A percentile compares a stretch with the other conserved stretches of the same genome.
Evolutionary conservation across 2,113 vertebrate species (phyloP).

Genomic region (Festucalex cinctus): DNA sequence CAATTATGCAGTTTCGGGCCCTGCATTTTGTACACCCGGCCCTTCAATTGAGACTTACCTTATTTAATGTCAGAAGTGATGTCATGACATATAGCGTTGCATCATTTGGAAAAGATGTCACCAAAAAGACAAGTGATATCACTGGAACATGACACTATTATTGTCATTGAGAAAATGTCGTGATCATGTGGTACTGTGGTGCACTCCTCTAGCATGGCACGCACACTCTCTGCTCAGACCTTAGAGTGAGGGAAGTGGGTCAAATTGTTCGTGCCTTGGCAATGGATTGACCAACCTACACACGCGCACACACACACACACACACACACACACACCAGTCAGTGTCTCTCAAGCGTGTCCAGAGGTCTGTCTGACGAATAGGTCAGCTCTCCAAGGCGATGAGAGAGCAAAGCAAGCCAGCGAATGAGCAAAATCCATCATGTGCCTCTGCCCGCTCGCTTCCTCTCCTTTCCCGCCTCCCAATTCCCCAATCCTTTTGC

Average conservation of each 20-base stretch:
- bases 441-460: conserved; percentile 22
- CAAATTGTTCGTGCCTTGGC: conserved; percentile 45
- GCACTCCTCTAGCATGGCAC: neutral
- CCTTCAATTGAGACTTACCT: too few species aligned
- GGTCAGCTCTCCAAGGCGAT: conserved; percentile 44
- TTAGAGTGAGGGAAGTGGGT: conserved; percentile 46
- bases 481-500: neutral
- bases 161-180: neutral
- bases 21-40: neutral
- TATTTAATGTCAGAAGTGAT: too few species aligned
- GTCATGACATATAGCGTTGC: too few species aligned
- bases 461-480: neutral
- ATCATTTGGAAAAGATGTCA: neutral
- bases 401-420: conserved; percentile 22
- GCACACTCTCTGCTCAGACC: conserved; percentile 3
- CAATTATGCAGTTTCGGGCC: neutral
- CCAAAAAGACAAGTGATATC: neutral
- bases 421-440: conserved; percentile 48
- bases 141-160: neutral
- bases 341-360: conserved; percentile 33
- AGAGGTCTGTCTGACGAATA: conserved; percentile 46
- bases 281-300: conserved; percentile 33
- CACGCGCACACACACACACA: conserved; percentile 12
- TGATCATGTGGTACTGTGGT: neutral
- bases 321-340: conserved; percentile 28